Base-by-base conservation (phyloP, 2,113 vertebrate species). In the Columbina picui region DNA sequence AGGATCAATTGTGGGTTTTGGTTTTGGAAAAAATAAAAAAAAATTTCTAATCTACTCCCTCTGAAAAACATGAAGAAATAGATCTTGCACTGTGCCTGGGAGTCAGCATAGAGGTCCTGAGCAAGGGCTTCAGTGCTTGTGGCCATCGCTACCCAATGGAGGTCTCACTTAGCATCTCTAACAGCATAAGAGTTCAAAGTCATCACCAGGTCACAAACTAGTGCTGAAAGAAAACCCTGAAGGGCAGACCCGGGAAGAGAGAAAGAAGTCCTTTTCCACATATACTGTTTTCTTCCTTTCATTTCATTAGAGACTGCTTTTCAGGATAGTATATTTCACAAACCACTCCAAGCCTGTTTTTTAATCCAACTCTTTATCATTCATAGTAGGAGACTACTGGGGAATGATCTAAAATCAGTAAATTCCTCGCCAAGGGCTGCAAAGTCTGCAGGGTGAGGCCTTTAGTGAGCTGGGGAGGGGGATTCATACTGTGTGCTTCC, bases 121-220 rank as follows among this genome's bases (percentile, higher is more conserved):
- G 41, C 26, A 53, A n/a, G 38, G 14, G 13, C 1, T 27, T 45
- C 43, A 45, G 19, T 49, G 47, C n/a, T 20, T 49, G 26, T 38
- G 56, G 34, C 12, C 8, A 7, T 49, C 32, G 3, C 17, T 16
- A 7, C 9, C 5, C 7, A 3, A 15, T 0, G 0, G 19, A 69
- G 20, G 6, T 14, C 45, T 61, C 63, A 39, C 10, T 52, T 11
- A 17, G 39, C 18, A n/a, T 27, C 32, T 61, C 32, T 38, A 41
- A 34, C 1, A 49, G 57, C 16, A 10, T 4, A 32, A 34, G 39
- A 80, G 49, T 10, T 36, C 26, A 7, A 57, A 83, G 47, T 5
- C 61, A 70, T 17, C 47, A 6, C 14, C 19, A 64, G 53, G 23
- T 32, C 59, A 70, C 41, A 29, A 65, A 41, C 12, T 29, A 5